Conservation (phyloP, 92 coral and sea anemone genomes). For the Galaxea fascicularis region DNA sequence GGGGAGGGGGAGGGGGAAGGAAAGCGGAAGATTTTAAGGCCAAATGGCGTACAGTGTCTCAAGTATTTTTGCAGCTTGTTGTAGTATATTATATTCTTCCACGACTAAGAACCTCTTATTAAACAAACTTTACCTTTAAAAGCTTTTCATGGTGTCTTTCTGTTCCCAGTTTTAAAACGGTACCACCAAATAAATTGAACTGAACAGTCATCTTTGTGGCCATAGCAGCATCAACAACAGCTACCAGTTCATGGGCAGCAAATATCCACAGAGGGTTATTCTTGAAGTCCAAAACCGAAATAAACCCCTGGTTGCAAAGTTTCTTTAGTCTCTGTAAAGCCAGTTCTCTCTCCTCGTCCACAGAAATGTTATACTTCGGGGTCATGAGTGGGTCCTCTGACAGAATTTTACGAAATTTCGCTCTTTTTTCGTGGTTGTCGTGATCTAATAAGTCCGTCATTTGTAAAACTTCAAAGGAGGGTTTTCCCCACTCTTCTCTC, state of each 20-base stretch:
- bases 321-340: slow-evolving; percentile 77
- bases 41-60: no score
- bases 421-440: slow-evolving; percentile 83
- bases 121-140: slow-evolving; percentile 19
- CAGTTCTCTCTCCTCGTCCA: slow-evolving; percentile 83
- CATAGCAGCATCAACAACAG: slow-evolving; percentile 87
- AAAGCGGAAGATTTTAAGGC: no score
- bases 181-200: slow-evolving; percentile 90
- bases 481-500: slow-evolving; percentile 79
- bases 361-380: slow-evolving; percentile 80
- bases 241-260: slow-evolving; percentile 83
- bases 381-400: slow-evolving; percentile 76
- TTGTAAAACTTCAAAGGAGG: slow-evolving; percentile 70
- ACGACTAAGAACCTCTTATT: no score
- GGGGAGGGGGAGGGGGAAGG: no score
- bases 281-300: slow-evolving; percentile 80
- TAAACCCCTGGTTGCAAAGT: slow-evolving; percentile 79
- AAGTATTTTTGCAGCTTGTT: no score
- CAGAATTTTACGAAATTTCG: slow-evolving; percentile 71
- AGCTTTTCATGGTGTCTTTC: slow-evolving; percentile 72
- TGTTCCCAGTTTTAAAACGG: slow-evolving; percentile 71
- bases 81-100: no score
- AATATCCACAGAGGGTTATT: slow-evolving; percentile 85
- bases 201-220: slow-evolving; percentile 93
- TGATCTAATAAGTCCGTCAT: slow-evolving; percentile 81